These are phyloP conservation scores for Megaceryle alcyon DNA, from an alignment of 2,797 vertebrate species.

Conservation along the genomic window DNA sequence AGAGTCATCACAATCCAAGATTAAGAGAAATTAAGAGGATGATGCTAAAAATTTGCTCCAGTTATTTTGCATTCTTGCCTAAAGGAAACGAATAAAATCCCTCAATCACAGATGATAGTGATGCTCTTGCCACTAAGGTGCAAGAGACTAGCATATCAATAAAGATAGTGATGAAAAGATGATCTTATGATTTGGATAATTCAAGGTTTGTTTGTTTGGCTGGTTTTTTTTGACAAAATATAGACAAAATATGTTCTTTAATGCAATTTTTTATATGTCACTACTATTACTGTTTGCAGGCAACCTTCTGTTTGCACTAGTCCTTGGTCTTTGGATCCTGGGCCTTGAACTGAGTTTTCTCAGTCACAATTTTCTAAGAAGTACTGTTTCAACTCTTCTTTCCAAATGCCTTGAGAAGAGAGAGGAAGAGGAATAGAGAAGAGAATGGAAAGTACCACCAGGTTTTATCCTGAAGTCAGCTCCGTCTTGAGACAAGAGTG, in stretches of 20 bases:
- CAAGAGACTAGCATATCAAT: not conserved
- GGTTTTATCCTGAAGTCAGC: not conserved
- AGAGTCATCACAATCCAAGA: slow-evolving; percentile 43
- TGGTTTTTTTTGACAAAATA: not conserved
- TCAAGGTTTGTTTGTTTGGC: not conserved
- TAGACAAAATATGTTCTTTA: not conserved
- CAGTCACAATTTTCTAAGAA: not conserved
- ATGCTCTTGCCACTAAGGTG: not conserved
- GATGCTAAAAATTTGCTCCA: slow-evolving; percentile 28
- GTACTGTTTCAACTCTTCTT: not conserved
- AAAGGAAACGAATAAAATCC: not conserved
- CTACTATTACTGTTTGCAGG: not conserved
- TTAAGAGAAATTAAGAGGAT: slow-evolving; percentile 60
- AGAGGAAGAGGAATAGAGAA: not conserved
- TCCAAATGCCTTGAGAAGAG: not conserved
- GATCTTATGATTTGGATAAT: not conserved
- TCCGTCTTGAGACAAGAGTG: not conserved
- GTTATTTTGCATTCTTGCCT: slow-evolving; percentile 3
- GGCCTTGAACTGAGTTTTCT: not conserved
- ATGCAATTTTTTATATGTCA: not conserved
- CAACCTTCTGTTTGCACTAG: not conserved
- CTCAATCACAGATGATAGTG: not conserved
- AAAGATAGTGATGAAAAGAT: not conserved
- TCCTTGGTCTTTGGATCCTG: not conserved
- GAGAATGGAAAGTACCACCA: not conserved